These are phyloP conservation scores for Folsomia manolachei DNA, from an alignment of 2,888 invertebrate genomes.

Conservation along the genomic window DNA sequence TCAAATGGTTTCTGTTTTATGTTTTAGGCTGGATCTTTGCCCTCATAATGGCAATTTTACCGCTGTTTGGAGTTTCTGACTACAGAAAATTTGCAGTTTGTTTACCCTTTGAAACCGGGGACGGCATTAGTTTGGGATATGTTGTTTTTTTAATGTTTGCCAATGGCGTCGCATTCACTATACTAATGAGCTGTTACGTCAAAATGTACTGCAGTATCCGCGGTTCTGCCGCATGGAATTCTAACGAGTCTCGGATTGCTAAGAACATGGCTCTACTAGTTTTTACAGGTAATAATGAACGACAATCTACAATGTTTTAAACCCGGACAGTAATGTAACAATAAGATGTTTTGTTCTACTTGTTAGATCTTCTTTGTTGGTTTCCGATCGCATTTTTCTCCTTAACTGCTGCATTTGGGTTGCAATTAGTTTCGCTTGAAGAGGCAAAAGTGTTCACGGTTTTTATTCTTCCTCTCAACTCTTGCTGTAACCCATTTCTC, in stretches of 20 bases:
- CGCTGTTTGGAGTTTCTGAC: slow-evolving; percentile 86
- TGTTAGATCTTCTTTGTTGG: slow-evolving; percentile 98
- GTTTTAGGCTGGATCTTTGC: slow-evolving; percentile 90
- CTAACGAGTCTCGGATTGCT: slow-evolving; percentile 92
- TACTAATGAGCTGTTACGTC: slow-evolving; percentile 91
- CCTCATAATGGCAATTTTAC: slow-evolving; percentile 79
- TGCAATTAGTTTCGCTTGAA: slow-evolving; percentile 85
- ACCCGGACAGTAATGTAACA: too few species aligned
- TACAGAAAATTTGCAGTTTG: slow-evolving; percentile 96
- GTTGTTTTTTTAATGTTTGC: slow-evolving; percentile 85
- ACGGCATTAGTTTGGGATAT: slow-evolving; percentile 76
- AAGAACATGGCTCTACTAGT: slow-evolving; percentile 95
- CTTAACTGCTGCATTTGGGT: slow-evolving; percentile 86
- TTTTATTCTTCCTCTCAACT: slow-evolving; percentile 91
- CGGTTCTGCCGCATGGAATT: slow-evolving; percentile 95
- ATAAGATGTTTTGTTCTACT: too few species aligned
- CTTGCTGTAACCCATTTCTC: slow-evolving; percentile 95
- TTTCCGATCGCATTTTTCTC: slow-evolving; percentile 96
- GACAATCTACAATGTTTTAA: too few species aligned
- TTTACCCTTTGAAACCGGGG: slow-evolving; percentile 86
- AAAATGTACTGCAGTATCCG: slow-evolving; percentile 97
- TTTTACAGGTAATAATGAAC: too few species aligned
- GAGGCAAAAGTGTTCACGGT: slow-evolving; percentile 93
- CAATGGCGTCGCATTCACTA: slow-evolving; percentile 90
- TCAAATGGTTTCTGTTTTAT: too few species aligned